Base-by-base conservation (phyloP, 2,797 vertebrate genomes). In the Thaleichthys pacificus region DNA sequence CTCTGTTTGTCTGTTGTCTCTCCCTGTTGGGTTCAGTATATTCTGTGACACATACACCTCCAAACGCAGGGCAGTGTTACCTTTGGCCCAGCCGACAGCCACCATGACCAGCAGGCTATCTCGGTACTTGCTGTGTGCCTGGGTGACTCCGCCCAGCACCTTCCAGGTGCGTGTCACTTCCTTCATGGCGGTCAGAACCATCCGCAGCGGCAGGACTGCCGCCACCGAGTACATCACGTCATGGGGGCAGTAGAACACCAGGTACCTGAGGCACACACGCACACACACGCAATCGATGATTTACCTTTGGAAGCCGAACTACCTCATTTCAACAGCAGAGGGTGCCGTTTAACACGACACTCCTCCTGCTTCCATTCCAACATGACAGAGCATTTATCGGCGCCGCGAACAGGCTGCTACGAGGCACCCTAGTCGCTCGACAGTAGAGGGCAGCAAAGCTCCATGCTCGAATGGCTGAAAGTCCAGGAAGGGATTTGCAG, bases 91-190 rank as follows among this genome's bases (percentile, higher is more conserved):
- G 38, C 97, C 98, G 54, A 96, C 91, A 71, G 93, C 95, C 54
- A 99, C 92, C 96, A 99, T 96, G 66, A 98, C 91, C 81, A 98
- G 82, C 91, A 96, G 94, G 68, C 94, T 93, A 77, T 97, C 93
- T 76, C 93, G 92, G 90, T 96, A 99, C 85, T 94, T 95, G 75
- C 69, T 81, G 70, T 93, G 88, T 2, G 97, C 97, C 82, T 95
- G 93, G 1, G 87, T 88, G 83, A 99, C 74, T 8, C 98, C 98
- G 47, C 90, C 91, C 1, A 95, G 83, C 81, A 99, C 95, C 92
- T 98, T 99, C 96, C 96, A 97, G 0, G 97, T 97, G 77, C 97
- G 93, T 64, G 96, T 97, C 81, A 98, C 94, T 83, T 99, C 98
- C 85, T 98, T 99, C 97, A 99, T 97, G 61, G 90, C 95, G 3